Evolutionary conservation across 2,113 vertebrate genomes (phyloP).

Genomic region (Dolichallabes microphthalmus): DNA sequence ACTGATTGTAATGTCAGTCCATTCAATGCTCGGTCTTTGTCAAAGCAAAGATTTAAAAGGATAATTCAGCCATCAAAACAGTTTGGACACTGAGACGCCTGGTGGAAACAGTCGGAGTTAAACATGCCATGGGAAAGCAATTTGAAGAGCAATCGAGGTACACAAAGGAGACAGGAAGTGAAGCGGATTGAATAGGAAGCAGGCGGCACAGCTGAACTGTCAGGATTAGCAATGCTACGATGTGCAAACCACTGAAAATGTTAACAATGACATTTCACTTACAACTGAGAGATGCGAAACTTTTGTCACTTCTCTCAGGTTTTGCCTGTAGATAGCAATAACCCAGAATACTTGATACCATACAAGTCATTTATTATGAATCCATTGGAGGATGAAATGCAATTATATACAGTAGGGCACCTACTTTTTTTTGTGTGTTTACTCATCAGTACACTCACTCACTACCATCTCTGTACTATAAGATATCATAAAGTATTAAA

Average conservation of each 20-base stretch:
- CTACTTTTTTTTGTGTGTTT: slow-evolving; percentile 7
- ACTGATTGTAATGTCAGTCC: background rate
- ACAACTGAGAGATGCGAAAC: slow-evolving; percentile 56
- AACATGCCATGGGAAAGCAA: slow-evolving; percentile 67
- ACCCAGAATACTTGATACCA: slow-evolving; percentile 15
- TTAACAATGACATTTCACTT: slow-evolving; percentile 60
- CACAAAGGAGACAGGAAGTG: slow-evolving; percentile 68
- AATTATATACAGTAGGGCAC: background rate
- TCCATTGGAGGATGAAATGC: background rate
- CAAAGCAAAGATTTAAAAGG: slow-evolving; percentile 32
- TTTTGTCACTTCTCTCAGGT: slow-evolving; percentile 1
- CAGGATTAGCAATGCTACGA: slow-evolving; percentile 64
- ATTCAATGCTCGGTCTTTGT: background rate
- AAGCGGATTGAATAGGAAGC: slow-evolving; percentile 66
- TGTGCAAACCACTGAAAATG: slow-evolving; percentile 54
- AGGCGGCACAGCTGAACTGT: slow-evolving; percentile 56
- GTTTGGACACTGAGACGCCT: slow-evolving; percentile 43
- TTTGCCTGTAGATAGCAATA: slow-evolving; percentile 15
- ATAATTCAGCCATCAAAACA: slow-evolving; percentile 13
- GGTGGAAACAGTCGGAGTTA: slow-evolving; percentile 53
- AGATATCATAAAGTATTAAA: slow-evolving; percentile 63
- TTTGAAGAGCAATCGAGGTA: slow-evolving; percentile 73
- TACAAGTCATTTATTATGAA: background rate
- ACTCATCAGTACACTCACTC: slow-evolving; percentile 18
- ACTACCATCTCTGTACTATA: slow-evolving; percentile 13